These are phyloP conservation scores for Himalopsyche japonica DNA, from an alignment of 2,888 invertebrate species.

Conservation along the genomic window DNA sequence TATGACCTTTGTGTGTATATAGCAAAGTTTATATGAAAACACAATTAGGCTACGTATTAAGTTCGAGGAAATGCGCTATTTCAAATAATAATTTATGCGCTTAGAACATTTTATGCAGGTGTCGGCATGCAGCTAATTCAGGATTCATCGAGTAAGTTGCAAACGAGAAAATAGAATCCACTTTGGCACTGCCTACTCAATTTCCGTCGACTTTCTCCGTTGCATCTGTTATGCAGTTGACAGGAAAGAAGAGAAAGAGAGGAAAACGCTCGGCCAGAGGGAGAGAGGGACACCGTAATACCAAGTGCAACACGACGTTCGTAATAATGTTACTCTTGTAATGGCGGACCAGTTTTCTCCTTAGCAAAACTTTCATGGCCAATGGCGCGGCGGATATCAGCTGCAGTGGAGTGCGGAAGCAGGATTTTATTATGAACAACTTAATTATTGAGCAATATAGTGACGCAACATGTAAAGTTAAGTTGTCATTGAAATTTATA, in stretches of 20 bases:
- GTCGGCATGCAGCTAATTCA: no score
- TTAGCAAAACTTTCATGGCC: constrained; percentile 30
- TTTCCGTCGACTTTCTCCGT: not conserved
- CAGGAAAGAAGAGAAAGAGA: constrained; percentile 1
- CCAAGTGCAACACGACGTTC: constrained; percentile 7
- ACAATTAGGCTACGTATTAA: no score
- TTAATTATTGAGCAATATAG: not conserved
- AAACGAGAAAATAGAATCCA: not conserved
- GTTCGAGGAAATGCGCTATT: no score
- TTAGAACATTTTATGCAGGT: no score
- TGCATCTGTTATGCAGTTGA: constrained; percentile 10
- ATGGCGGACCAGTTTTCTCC: constrained; percentile 27
- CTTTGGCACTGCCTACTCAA: not conserved
- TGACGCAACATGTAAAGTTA: not conserved
- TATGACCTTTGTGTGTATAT: no score
- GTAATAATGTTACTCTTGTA: constrained; percentile 14
- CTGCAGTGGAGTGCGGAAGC: not conserved
- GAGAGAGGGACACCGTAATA: constrained; percentile 9
- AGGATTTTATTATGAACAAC: not conserved
- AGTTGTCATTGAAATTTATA: no score
- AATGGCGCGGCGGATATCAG: not conserved
- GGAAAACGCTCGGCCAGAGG: not conserved
- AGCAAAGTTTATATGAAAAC: no score
- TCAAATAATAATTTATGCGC: no score
- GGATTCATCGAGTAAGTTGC: not conserved